Percentiles rank a stretch among this genome's conserved stretches.
phyloP scores from a whole-genome alignment of 2,113 vertebrate species.

The Melanostigma gelatinosum region DNA sequence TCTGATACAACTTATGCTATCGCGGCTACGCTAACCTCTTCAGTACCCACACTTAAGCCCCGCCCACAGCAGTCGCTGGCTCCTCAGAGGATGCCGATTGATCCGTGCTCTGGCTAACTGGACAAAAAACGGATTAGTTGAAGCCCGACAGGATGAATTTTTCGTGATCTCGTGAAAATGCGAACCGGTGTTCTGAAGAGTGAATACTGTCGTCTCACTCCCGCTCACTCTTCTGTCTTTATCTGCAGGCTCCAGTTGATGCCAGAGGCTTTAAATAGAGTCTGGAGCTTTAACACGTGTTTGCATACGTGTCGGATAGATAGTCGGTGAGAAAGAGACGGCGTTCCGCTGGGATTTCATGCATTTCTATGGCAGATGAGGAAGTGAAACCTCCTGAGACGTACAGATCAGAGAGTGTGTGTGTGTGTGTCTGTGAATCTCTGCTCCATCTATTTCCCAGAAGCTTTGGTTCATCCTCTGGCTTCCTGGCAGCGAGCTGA shows the following conservation, averaged over 20 bases:
- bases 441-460: conserved; percentile 35
- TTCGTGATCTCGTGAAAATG: too few relatives aligned
- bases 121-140: too few relatives aligned
- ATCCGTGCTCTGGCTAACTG: too few relatives aligned
- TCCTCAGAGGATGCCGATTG: too few relatives aligned
- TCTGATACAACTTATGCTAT: too few relatives aligned
- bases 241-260: conserved; percentile 2
- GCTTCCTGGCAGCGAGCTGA: conserved; percentile 50
- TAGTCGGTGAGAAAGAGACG: neutral
- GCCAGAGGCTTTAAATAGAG: neutral
- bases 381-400: neutral
- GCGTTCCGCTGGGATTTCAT: neutral
- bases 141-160: too few relatives aligned
- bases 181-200: too few relatives aligned
- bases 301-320: neutral
- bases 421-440: neutral
- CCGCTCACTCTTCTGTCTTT: neutral
- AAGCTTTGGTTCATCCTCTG: conserved; percentile 26
- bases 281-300: neutral
- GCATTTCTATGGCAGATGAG: conserved; percentile 13
- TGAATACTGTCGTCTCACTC: too few relatives aligned
- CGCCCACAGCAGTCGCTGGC: too few relatives aligned
- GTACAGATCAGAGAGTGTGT: conserved; percentile 24
- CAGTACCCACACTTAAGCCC: too few relatives aligned
- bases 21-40: too few relatives aligned